These are phyloP conservation scores for Halichondria panicea DNA, from an alignment of 37 sponge, comb jelly and placozoan genomes.

Conservation along the genomic window DNA sequence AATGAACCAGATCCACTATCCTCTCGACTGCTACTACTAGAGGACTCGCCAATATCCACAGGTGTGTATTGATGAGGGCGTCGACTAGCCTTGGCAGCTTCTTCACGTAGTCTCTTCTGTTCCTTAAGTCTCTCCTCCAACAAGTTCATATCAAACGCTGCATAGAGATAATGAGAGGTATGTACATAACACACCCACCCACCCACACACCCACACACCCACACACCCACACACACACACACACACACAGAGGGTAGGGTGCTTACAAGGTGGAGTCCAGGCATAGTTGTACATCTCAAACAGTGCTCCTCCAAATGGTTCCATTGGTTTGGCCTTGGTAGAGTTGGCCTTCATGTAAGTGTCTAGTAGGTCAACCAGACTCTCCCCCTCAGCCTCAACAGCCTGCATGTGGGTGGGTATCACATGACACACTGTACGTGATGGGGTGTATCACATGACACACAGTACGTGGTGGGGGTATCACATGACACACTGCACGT, in stretches of 20 bases:
- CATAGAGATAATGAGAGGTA: background rate
- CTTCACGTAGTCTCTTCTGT: slow-evolving; percentile 12
- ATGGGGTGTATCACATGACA: background rate
- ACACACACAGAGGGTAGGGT: background rate
- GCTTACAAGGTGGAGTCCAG: slow-evolving; percentile 70
- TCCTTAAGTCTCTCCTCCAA: slow-evolving; percentile 26
- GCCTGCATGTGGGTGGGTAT: slow-evolving; percentile 1
- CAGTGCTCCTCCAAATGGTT: slow-evolving; percentile 66
- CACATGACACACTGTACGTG: background rate
- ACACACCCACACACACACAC: background rate
- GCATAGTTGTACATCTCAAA: slow-evolving; percentile 53
- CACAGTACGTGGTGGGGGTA: too few relatives aligned
- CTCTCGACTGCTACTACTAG: too few relatives aligned
- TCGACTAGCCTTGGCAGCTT: background rate
- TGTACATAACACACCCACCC: background rate
- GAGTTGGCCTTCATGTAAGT: slow-evolving; percentile 66
- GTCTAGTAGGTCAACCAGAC: slow-evolving; percentile 59
- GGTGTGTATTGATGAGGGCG: slow-evolving; percentile 18
- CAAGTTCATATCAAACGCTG: slow-evolving; percentile 41
- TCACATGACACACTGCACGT: slow-evolving; percentile 34
- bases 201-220: background rate
- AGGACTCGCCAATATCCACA: slow-evolving; percentile 12
- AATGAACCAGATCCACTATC: too few relatives aligned
- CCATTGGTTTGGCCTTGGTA: slow-evolving; percentile 41
- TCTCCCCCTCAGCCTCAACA: slow-evolving; percentile 45